Evolutionary conservation across 1,140 invertebrate genomes (phyloP), one percentile per base, ranked within the genome.

Genomic region (Gryon sp.): DNA sequence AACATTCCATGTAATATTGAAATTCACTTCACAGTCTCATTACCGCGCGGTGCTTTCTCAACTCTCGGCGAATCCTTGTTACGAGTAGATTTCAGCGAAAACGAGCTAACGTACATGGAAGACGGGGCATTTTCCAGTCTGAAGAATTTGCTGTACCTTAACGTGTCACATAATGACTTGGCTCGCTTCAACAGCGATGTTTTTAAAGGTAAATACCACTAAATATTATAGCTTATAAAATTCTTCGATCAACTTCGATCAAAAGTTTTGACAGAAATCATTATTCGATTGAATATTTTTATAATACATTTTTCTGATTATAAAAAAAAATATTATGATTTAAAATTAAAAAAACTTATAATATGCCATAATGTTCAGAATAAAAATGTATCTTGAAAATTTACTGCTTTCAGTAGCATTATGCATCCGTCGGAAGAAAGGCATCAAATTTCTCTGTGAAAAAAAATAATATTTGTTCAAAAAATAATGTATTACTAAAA

Each of bases 111-210:
- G 2, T 89, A 89, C 16, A 92, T 97, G 30, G 94, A 95, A 80
- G 93, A 93, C 14, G 91, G 91, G 1, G 92, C 94, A 2, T 93
- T 97, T 74, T 86, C 89, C 30, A 92, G 92, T 7, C 87, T 97
- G 24, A 87, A 88, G 5, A 89, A 90, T 34, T 87, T 97, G 4
- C 90, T 92, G 77, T 90, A 90, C 38, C 90, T 97, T 3, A 92
- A 93, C 78, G 86, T 97, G 3, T 91, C 92, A 0, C 91, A 92
- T 62, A 97, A 97, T 86, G 90, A 93, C 63, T 89, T 96, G 0
- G 90, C 90, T 1, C 92, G 92, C 68, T 92, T 96, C 80, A 95
- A 95, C 83, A 95, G 94, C 81, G 94, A 95, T 80, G 92, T 94
- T 34, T 96, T 95, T 79, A 90, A 93, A 88, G 93, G 90, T 90